Evolutionary conservation across 1,140 invertebrate species (phyloP).

Genomic region (Pteromalus puparum): DNA sequence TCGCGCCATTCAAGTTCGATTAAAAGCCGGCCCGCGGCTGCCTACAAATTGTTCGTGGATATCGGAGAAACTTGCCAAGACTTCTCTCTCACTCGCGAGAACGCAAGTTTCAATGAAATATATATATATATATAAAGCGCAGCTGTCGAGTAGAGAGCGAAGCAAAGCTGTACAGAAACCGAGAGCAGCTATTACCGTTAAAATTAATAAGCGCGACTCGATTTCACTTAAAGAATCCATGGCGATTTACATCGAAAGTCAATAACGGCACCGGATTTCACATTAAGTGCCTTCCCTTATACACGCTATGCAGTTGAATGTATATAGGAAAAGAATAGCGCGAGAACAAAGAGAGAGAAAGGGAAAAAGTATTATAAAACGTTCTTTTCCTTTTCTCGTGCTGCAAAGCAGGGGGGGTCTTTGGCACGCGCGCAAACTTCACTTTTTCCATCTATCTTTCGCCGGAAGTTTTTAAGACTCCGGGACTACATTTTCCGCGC

Average conservation of each 20-base stretch:
- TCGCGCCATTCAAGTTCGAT: too few relatives aligned
- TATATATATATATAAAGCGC: background rate
- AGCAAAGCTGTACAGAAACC: background rate
- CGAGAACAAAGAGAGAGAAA: background rate
- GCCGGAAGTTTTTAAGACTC: constrained; percentile 35
- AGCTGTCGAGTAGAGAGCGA: background rate
- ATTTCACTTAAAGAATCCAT: constrained; percentile 7
- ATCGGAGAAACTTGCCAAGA: background rate
- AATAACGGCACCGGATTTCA: background rate
- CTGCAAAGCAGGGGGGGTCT: background rate
- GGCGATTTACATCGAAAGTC: constrained; percentile 21
- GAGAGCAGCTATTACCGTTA: constrained; percentile 7
- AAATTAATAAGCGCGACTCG: constrained; percentile 42
- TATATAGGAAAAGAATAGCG: background rate
- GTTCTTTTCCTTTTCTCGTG: background rate
- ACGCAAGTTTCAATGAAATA: background rate
- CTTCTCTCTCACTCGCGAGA: too few relatives aligned
- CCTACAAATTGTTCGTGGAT: background rate
- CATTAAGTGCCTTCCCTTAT: background rate
- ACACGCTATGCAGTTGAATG: background rate
- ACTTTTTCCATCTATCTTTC: constrained; percentile 41
- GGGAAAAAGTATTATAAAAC: background rate
- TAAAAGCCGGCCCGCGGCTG: too few relatives aligned
- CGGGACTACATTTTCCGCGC: constrained; percentile 24
- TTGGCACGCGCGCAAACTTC: constrained; percentile 12